Evolutionary conservation across 2,797 vertebrate genomes (phyloP), one percentile per base, ranked within the genome.

Genomic region (Sphenodon punctatus): DNA sequence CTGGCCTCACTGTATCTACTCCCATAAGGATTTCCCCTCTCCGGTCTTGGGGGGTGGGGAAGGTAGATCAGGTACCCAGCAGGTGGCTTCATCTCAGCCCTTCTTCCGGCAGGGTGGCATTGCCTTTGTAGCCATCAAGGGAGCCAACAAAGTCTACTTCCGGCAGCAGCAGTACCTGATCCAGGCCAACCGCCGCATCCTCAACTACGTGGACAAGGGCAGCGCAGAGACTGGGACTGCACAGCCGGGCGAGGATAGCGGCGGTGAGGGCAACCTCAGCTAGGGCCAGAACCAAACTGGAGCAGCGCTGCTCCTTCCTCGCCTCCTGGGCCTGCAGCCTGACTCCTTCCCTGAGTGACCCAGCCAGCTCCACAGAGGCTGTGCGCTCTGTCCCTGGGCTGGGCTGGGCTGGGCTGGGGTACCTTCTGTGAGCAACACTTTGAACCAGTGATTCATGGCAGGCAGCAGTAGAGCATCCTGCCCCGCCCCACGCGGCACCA

Each of bases 111-210:
- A 97, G 96, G 96, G 96, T 1, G 96, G 96, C 68, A 93, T 96
- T 8, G 93, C 94, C 0, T 97, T 96, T 3, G 93, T 96, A 45
- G 46, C 96, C 80, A 94, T 97, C n/a, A 97, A 97, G 38, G 96
- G 96, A 19, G 91, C 92, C 3, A 27, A 97, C 63, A 97, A 97
- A 87, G 94, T 97, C 30, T 96, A 97, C 68, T 96, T 96, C 89
- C 96, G 95, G 74, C 96, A 96, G 84, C 96, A 97, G 92, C 96
- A 96, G 90, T 96, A 90, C 85, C 68, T 96, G 76, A 93, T 94
- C 43, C 96, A 96, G 73, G 90, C 94, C 65, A 94, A 95, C 85
- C 89, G 96, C 4, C 90, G 92, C 30, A 96, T 97, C 89, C 94
- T 96, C 5, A 93, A 97, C 94, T 96, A 95, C 75, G 92, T 94